Base-by-base conservation (phyloP, 1,140 invertebrate species). In the Venturia canescens region DNA sequence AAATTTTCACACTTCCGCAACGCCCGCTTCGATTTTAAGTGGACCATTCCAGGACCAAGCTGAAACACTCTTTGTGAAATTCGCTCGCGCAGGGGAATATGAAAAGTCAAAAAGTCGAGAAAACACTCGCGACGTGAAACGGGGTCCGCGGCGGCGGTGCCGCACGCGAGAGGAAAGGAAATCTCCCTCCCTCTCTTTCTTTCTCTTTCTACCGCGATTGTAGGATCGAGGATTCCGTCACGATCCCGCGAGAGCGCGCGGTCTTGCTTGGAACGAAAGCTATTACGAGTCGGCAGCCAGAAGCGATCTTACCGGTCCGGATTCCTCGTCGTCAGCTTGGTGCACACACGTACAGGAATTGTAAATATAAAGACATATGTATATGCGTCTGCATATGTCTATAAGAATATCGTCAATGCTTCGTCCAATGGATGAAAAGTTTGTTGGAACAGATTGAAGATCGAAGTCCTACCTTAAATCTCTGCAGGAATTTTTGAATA, bases 141-240 rank as follows among this genome's bases (percentile, higher is more conserved):
- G 18, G 4, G 18, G n/a, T n/a, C 7, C n/a, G 50, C n/a, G 50
- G 50, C 38, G 38, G 38, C 13, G n/a, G 50, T 53, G 50, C 5
- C 16, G 50, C 5, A 18, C 69, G 67, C 69, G 23, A 44, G 78
- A 75, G 78, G 71, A 71, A 70, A 34, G 78, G 67, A 34, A 21
- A 79, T 60, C 66, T 82, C 77, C 70, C 80, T 11, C 53, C n/a
- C 53, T 57, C 53, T 63, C 23, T 23, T 23, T 26, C 60, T 63
- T 26, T 63, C 60, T 63, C 60, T 23, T 23, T 26, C 21, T 63
- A 21, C 21, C 78, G 78, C 80, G 80, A 82, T 82, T 82, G 80
- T 82, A 72, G 79, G 80, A 82, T 82, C 72, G 76, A 82, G 80
- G 80, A 82, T 82, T 82, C 80, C 81, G 78, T 82, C 81, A 80